These are phyloP conservation scores for Aix galericulata DNA, from an alignment of 2,113 vertebrate genomes.

Conservation along the genomic window DNA sequence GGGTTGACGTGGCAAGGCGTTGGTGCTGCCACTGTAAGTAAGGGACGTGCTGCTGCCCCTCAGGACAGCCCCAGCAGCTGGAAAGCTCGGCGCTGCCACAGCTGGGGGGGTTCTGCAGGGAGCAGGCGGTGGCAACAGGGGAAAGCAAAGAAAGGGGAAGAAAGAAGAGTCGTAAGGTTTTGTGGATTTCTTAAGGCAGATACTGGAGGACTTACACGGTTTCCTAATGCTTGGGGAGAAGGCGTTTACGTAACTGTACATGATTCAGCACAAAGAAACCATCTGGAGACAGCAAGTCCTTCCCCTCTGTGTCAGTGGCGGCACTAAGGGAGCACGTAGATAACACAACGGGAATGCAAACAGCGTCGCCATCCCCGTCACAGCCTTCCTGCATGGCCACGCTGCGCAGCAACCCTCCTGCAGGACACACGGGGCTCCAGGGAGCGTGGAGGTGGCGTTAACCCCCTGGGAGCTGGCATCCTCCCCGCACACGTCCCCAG, in stretches of 20 bases:
- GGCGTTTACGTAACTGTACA: neutral
- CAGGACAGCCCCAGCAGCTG: neutral
- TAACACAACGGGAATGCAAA: neutral
- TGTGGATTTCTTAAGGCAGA: neutral
- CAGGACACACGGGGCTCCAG: neutral
- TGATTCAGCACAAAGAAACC: constrained; percentile 13
- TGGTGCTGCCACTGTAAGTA: neutral
- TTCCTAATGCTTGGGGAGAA: neutral
- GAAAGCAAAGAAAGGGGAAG: neutral
- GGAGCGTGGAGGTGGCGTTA: neutral
- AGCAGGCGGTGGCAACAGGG: neutral
- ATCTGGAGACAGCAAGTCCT: neutral
- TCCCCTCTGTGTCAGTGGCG: neutral
- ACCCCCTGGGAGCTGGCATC: neutral
- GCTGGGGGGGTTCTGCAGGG: fast-evolving
- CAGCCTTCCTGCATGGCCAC: neutral
- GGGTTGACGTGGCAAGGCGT: neutral
- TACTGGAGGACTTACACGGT: fast-evolving
- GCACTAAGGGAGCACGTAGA: neutral
- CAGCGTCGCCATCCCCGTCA: neutral
- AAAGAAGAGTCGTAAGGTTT: neutral
- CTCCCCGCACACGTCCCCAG: neutral
- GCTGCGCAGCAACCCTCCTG: neutral
- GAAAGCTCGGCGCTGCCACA: neutral
- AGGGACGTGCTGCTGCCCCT: neutral